phyloP scores from a whole-genome alignment of 2,797 vertebrate genomes.

The Cossypha niveicapilla region DNA sequence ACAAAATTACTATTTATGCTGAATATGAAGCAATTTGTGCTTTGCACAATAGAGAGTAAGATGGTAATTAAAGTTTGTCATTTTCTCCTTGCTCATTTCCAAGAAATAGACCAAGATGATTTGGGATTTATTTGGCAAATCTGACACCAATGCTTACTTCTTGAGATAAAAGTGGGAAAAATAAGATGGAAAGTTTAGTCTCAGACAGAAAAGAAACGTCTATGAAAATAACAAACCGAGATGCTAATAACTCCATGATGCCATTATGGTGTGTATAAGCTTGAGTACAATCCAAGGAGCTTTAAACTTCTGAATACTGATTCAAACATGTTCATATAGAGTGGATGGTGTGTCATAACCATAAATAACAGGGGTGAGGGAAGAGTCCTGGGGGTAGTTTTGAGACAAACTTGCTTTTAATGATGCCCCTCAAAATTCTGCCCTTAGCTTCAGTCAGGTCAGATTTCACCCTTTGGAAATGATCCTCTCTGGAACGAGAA shows the following conservation, averaged over 20 bases:
- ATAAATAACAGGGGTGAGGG: not conserved
- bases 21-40: not conserved
- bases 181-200: not conserved
- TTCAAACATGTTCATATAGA: not conserved
- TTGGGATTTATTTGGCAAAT: not conserved
- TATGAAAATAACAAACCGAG: fast-evolving
- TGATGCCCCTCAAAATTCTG: not conserved
- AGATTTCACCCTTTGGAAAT: not conserved
- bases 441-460: not conserved
- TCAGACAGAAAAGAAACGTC: not conserved
- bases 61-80: not conserved
- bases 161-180: not conserved
- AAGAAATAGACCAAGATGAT: not conserved
- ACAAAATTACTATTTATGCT: not conserved
- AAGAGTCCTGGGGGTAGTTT: not conserved
- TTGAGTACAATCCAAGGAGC: not conserved
- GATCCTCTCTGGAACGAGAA: not conserved
- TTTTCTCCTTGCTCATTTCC: not conserved
- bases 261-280: not conserved
- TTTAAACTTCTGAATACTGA: not conserved
- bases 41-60: not conserved
- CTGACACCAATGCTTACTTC: not conserved
- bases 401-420: not conserved
- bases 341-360: not conserved
- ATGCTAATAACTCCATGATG: not conserved